phyloP scores from a whole-genome alignment of 2,113 vertebrate species.

The Takifugu bimaculatus region DNA sequence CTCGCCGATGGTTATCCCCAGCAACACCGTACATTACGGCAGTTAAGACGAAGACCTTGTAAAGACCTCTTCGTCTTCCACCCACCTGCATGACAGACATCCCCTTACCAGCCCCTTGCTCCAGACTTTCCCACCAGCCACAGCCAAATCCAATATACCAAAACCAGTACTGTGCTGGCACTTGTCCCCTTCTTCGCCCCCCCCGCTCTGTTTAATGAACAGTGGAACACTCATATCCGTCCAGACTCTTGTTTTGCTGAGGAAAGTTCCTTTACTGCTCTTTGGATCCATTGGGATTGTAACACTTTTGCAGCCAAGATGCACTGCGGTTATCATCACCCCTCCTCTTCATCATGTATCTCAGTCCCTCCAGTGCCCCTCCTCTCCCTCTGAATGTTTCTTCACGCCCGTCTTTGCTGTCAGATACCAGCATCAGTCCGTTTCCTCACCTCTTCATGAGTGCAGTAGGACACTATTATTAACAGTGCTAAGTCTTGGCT shows the following conservation, averaged over 20 bases:
- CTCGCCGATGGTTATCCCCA: constrained; percentile 91
- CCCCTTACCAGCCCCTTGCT: constrained; percentile 36
- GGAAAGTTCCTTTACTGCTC: constrained; percentile 4
- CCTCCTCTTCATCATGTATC: constrained; percentile 1
- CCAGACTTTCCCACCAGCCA: constrained; percentile 55
- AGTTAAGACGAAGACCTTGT: constrained; percentile 75
- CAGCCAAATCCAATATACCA: constrained; percentile 81
- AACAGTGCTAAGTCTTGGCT: constrained; percentile 1
- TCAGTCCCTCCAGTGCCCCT: constrained; percentile 5
- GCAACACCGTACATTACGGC: constrained; percentile 95
- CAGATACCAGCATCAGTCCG: constrained; percentile 32
- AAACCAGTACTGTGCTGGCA: constrained; percentile 70
- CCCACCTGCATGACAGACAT: constrained; percentile 57
- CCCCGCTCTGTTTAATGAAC: constrained; percentile 18
- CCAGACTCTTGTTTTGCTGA: constrained; percentile 42
- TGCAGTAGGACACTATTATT: constrained; percentile 28
- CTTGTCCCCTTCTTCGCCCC: constrained; percentile 3
- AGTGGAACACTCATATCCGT: constrained; percentile 60
- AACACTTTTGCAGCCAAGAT: constrained; percentile 16
- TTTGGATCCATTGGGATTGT: constrained; percentile 15
- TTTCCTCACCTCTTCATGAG: constrained; percentile 10
- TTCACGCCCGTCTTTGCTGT: constrained; percentile 2
- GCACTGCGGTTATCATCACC: constrained; percentile 14
- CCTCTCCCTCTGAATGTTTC: background rate
- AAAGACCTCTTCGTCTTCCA: constrained; percentile 27